phyloP scores from a whole-genome alignment of 2,113 vertebrate genomes.

The Lasiurus borealis region DNA sequence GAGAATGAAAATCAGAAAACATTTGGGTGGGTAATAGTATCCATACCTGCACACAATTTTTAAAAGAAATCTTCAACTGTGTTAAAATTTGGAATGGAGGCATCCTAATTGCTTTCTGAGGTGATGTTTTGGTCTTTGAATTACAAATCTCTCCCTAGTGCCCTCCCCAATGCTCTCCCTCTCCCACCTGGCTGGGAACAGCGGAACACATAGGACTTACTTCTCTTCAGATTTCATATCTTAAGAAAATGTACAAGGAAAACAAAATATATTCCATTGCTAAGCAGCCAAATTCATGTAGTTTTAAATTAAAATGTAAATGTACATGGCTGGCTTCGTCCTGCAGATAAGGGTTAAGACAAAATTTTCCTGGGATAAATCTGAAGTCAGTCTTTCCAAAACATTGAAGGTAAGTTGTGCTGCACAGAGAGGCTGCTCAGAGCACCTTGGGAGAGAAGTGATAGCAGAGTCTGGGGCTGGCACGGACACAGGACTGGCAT shows the following conservation, averaged over 20 bases:
- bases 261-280: constrained; percentile 54
- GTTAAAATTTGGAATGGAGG: neutral
- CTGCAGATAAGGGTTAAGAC: neutral
- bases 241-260: constrained; percentile 57
- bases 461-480: neutral
- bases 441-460: neutral
- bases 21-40: neutral
- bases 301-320: constrained; percentile 46
- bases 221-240: constrained; percentile 56
- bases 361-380: constrained; percentile 28
- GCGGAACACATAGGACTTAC: neutral
- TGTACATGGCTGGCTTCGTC: neutral
- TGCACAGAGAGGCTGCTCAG: neutral
- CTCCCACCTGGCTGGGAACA: neutral
- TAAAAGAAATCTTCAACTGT: constrained; percentile 10
- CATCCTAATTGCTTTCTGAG: neutral
- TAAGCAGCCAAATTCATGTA: constrained; percentile 52
- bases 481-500: no score
- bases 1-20: neutral
- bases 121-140: constrained; percentile 44
- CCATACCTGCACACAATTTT: constrained; percentile 53
- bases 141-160: neutral
- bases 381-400: neutral
- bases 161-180: neutral
- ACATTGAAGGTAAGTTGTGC: neutral